A percentile compares a stretch with the other conserved stretches of the same genome.
Conservation (phyloP, 2,113 vertebrate genomes). For the Microcebus ravelobensis region DNA sequence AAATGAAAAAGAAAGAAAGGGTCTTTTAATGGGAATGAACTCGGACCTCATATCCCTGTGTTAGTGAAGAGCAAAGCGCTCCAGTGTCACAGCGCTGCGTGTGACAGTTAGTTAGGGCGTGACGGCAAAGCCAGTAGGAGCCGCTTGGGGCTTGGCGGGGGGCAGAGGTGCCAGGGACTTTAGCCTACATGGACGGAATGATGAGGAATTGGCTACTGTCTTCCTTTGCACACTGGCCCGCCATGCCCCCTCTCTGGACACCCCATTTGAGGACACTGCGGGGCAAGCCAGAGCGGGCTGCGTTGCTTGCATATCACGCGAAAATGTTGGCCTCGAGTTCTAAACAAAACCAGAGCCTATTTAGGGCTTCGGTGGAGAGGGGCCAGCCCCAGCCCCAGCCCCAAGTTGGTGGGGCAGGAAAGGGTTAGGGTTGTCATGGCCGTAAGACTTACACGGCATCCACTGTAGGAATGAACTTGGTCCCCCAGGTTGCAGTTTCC, state of each 20-base stretch:
- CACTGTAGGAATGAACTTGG: background rate
- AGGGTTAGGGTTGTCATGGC: no score
- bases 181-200: background rate
- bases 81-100: background rate
- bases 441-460: no score
- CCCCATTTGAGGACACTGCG: background rate
- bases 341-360: background rate
- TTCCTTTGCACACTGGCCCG: background rate
- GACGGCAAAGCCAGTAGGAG: background rate
- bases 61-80: background rate
- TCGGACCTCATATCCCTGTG: background rate
- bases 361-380: background rate
- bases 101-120: background rate
- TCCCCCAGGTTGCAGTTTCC: background rate
- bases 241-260: background rate
- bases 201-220: background rate
- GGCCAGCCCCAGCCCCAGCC: background rate
- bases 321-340: background rate
- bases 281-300: background rate
- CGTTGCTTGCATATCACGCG: background rate
- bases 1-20: background rate
- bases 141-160: background rate
- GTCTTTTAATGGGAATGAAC: background rate
- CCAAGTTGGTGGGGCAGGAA: background rate
- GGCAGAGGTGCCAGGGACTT: rapidly evolving